Evolutionary conservation across 2,113 vertebrate species (phyloP), one percentile per base, ranked within the genome.

Genomic region (Erpornis zantholeuca): DNA sequence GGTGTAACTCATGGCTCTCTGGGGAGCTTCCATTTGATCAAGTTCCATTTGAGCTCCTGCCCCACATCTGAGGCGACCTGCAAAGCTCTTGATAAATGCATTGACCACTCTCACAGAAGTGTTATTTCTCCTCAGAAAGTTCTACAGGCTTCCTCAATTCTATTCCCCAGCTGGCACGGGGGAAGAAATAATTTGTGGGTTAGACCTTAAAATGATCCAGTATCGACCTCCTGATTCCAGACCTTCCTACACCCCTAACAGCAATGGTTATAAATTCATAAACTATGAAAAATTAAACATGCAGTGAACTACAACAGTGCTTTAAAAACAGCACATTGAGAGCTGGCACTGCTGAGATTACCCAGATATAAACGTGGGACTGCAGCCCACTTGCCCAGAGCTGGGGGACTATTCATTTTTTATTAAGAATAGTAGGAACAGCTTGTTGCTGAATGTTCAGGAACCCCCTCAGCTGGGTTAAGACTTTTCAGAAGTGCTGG

Each of bases 201-300:
- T 88, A 88, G 75, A 77, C 70, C 60, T 95, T 91, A 61, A 93
- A 93, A 93, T 53, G 71, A 90, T 91, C 90, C 60, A 29, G 0
- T 81, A 96, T 95, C 12, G 82, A 95, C 90, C 79, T 91, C 73
- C 59, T 68, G 90, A 81, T 92, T 93, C 82, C 68, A 95, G 92
- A 49, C 64, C 31, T 90, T 83, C 81, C 84, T 71, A 47, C 44
- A 64, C 82, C 72, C 63, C 82, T 90, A 94, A 52, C 38, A 88
- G 85, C 50, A 83, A 63, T 71, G 92, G 73, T 96, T 97, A 95
- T 92, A 94, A 82, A 97, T 97, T 93, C 84, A 95, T 92, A 95
- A 95, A 90, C 75, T 65, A 96, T 96, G 90, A 96, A 96, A 96
- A 95, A 96, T 96, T 96, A 96, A 97, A 93, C 78, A 87, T 73